Base-by-base conservation (phyloP, 2,113 vertebrate genomes). In the Neodontobutis hainanensis region DNA sequence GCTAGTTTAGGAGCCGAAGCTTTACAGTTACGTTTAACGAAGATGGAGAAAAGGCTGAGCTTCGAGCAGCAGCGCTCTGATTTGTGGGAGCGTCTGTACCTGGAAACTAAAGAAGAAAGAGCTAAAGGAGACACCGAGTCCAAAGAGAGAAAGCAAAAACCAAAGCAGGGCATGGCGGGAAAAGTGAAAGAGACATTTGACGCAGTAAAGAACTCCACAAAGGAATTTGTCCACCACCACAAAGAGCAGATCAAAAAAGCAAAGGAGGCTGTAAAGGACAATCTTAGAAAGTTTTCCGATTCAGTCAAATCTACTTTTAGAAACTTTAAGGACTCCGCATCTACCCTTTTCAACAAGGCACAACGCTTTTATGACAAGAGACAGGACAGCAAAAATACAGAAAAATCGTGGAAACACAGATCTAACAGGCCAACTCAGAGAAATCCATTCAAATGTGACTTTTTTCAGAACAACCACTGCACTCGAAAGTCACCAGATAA, bases 171-270 rank as follows among this genome's bases (percentile, higher is more conserved):
- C 4, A 91, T 97, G 85, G 77, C 96, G 27, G 93, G 93, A 42
- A 97, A 95, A 15, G 93, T 99, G 62, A 97, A 96, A 75, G 93
- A 97, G 80, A 98, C 96, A 0, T 97, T 98, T 40, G 95, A 99
- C 62, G 96, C 96, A 0, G 94, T 99, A 92, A 99, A 98, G 84
- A 99, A 99, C 90, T 98, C 97, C 56, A 96, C 96, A 0, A 98
- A 97, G 73, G 95, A 96, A 78, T 99, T 99, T 79, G 96, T 99
- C 57, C 94, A 96, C 53, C 96, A 98, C 74, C 97, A 99, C 87
- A 98, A 98, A 80, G 96, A 99, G 88, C 97, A 98, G 89, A 96
- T 99, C 71, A 98, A 98, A 80, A 96, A 97, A 82, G 96, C 97
- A 52, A 97, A 99, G 85, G 95, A 98, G 87, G 95, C 95, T 0